Conservation (phyloP, 2,797 vertebrate genomes). For the Antennarius maculatus region DNA sequence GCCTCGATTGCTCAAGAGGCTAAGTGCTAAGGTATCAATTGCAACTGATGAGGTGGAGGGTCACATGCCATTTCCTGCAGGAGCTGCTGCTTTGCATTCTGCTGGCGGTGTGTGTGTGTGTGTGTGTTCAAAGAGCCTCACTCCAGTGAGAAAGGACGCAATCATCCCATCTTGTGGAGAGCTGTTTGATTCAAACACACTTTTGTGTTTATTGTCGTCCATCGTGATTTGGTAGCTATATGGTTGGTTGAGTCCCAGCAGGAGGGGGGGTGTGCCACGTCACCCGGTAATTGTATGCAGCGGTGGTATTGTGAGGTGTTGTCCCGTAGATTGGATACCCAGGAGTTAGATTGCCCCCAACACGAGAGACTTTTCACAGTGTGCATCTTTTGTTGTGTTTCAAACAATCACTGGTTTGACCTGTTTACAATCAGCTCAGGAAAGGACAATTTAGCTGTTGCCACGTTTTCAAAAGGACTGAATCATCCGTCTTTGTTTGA, state of each 20-base stretch:
- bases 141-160: conserved; percentile 28
- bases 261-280: not conserved
- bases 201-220: conserved; percentile 33
- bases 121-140: conserved; percentile 14
- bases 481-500: not conserved
- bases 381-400: conserved; percentile 11
- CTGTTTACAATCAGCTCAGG: not conserved
- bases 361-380: not conserved
- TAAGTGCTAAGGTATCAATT: conserved; percentile 51
- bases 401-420: not conserved
- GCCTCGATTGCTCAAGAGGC: conserved; percentile 34
- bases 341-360: conserved; percentile 1
- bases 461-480: not conserved
- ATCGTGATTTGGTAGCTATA: conserved; percentile 41
- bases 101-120: conserved; percentile 6
- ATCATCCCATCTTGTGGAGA: conserved; percentile 30
- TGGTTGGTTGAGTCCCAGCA: conserved; percentile 25
- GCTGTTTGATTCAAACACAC: conserved; percentile 41
- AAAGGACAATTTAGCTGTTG: too few species aligned
- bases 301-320: conserved; percentile 17
- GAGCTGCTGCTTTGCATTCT: conserved; percentile 20
- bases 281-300: conserved; percentile 33
- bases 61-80: conserved; percentile 38
- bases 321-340: not conserved
- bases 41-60: conserved; percentile 44